These are phyloP conservation scores for Paelopatides confundens DNA, from an alignment of 53 echinoderm and acorn worm species.

Conservation along the genomic window DNA sequence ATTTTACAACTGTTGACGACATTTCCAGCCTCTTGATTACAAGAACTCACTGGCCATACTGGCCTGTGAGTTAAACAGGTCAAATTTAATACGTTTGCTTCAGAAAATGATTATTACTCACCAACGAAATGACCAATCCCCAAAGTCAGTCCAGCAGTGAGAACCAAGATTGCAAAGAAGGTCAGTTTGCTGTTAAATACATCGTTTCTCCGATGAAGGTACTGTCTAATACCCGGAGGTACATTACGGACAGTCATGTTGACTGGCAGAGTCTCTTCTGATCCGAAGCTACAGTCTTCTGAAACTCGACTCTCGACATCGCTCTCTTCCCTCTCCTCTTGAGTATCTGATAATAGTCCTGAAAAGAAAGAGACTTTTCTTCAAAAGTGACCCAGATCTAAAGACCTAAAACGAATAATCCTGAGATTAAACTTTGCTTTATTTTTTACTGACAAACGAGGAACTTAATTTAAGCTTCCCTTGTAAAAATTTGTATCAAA, in stretches of 20 bases:
- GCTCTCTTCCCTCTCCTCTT: slow-evolving; percentile 24
- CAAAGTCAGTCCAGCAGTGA: slow-evolving; percentile 79
- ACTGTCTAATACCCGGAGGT: slow-evolving; percentile 79
- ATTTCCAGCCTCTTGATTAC: too few relatives aligned
- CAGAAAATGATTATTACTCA: slow-evolving; percentile 43
- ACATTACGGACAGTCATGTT: slow-evolving; percentile 83
- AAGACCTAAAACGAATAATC: too few relatives aligned
- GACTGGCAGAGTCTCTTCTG: slow-evolving; percentile 80
- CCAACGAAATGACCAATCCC: slow-evolving; percentile 95
- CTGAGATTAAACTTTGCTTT: too few relatives aligned
- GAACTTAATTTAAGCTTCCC: too few relatives aligned
- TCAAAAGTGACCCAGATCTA: too few relatives aligned
- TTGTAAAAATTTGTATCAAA: too few relatives aligned
- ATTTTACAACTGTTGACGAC: too few relatives aligned
- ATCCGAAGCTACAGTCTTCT: slow-evolving; percentile 66
- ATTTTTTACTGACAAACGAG: too few relatives aligned
- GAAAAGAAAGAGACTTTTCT: not conserved
- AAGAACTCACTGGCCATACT: too few relatives aligned
- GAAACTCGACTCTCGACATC: slow-evolving; percentile 43
- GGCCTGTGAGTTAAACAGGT: too few relatives aligned
- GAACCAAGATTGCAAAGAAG: slow-evolving; percentile 68
- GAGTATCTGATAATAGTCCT: slow-evolving; percentile 24
- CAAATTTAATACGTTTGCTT: too few relatives aligned
- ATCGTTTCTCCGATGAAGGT: slow-evolving; percentile 80
- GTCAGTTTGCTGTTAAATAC: slow-evolving; percentile 82